A percentile compares a stretch with the other conserved stretches of the same genome.
Conservation (phyloP, 2,797 vertebrate species). For the Rhincodon typus region DNA sequence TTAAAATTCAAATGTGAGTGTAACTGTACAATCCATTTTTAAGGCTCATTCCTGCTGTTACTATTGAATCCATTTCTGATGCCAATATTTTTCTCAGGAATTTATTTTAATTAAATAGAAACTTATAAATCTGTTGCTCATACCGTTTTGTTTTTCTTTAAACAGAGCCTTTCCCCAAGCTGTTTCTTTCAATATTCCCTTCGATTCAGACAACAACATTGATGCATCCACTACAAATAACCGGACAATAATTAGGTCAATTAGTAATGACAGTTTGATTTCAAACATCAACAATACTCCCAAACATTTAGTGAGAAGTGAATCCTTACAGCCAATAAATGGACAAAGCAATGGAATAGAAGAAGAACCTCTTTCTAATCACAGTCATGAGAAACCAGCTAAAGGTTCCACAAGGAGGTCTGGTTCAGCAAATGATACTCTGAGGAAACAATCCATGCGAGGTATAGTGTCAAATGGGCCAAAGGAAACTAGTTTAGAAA, state of each 20-base stretch:
- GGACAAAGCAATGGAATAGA: constrained; percentile 76
- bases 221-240: constrained; percentile 50
- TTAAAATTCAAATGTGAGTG: neutral
- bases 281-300: constrained; percentile 66
- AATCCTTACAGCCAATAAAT: constrained; percentile 85
- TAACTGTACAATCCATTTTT: neutral
- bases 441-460: constrained; percentile 47
- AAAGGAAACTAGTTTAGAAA: constrained; percentile 53
- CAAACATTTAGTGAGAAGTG: constrained; percentile 72
- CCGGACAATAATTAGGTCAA: constrained; percentile 75
- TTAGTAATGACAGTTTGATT: constrained; percentile 85
- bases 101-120: neutral
- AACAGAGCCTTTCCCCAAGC: constrained; percentile 83
- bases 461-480: constrained; percentile 70
- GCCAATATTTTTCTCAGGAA: neutral
- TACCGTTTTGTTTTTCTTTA: constrained; percentile 38
- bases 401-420: constrained; percentile 46
- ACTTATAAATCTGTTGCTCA: neutral
- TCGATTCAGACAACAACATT: constrained; percentile 73
- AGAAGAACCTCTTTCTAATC: constrained; percentile 55
- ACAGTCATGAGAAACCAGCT: constrained; percentile 43
- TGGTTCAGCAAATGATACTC: constrained; percentile 48
- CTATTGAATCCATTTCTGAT: neutral
- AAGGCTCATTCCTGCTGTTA: neutral
- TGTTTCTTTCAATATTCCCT: constrained; percentile 94